Base-by-base conservation (phyloP, 2,888 invertebrate genomes). In the Tenthredo mesomela region DNA sequence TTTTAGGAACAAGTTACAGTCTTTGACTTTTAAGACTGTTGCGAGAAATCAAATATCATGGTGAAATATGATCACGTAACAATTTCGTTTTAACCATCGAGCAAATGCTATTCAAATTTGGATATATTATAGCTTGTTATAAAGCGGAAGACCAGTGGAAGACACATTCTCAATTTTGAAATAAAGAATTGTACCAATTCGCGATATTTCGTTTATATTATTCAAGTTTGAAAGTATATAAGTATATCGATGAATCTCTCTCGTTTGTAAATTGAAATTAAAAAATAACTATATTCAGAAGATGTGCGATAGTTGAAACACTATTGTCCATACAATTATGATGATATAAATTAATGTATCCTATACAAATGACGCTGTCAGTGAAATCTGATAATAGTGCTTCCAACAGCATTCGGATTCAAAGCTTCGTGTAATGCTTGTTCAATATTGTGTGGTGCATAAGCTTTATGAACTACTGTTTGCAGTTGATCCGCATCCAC, bases 391-490 rank as follows among this genome's bases (percentile, higher is more conserved):
- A 94, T 92, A 73, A 94, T 93, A 37, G 94, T 94, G 89, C 94
- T 94, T 29, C 94, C 94, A 86, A 94, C 93, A 40, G 94, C 92
- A 85, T 94, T 91, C 1, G 91, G 91, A 82, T 93, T 93, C 70
- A 92, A 90, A 29, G 94, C 91, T 87, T 94, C 94, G 77, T 93
- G 89, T 67, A 94, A 89, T 7, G 94, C 94, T 86, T 93, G 91
- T 86, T 94, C 93, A 21, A 94, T 93, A 87, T 94, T 93, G 84
- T 93, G 92, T 43, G 94, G 93, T 2, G 93, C 89, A 87, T 93
- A 94, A 33, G 94, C 94, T 89, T 94, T 95, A 87, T 95, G 95
- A 1, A 95, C 94, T 54, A 95, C 95, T 6, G 95, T 94, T 89
- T 95, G 95, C 85, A 95, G 89, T 86, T 94, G 93, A 82, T 95